phyloP scores from a whole-genome alignment of 2,888 invertebrate genomes.

The Dexiosoma caninum region DNA sequence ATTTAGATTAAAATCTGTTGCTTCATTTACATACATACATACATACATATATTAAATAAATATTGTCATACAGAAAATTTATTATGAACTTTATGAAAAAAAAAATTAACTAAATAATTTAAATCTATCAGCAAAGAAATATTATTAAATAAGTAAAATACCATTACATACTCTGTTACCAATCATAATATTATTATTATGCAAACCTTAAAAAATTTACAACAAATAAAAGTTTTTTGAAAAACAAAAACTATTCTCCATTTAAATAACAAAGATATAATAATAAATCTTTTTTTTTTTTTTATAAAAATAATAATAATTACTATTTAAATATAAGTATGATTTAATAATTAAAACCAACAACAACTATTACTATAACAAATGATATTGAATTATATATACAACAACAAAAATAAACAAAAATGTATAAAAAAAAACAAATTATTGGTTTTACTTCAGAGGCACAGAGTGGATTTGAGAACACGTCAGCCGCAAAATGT shows the following conservation, averaged over 20 bases:
- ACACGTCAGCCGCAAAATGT: too few relatives aligned
- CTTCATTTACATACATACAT: slow-evolving; percentile 47
- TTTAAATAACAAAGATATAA: slow-evolving; percentile 35
- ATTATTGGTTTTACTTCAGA: slow-evolving; percentile 25
- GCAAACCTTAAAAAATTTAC: slow-evolving; percentile 17
- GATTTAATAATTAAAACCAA: slow-evolving; percentile 51
- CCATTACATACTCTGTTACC: slow-evolving; percentile 51
- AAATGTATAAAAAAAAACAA: slow-evolving; percentile 55
- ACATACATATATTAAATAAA: too few relatives aligned
- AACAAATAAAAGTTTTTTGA: slow-evolving; percentile 17
- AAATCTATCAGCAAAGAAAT: slow-evolving; percentile 31
- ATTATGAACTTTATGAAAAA: slow-evolving; percentile 20
- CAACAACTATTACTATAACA: slow-evolving; percentile 56
- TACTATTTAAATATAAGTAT: slow-evolving; percentile 59
- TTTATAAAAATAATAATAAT: too few relatives aligned
- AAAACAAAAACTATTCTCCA: slow-evolving; percentile 26
- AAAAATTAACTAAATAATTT: slow-evolving; percentile 22
- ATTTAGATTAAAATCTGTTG: slow-evolving; percentile 48
- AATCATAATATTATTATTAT: slow-evolving; percentile 44
- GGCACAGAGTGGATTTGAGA: not conserved
- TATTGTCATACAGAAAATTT: slow-evolving; percentile 36
- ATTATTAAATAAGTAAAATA: slow-evolving; percentile 27
- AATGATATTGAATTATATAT: slow-evolving; percentile 63
- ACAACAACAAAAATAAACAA: slow-evolving; percentile 51
- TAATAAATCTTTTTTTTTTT: slow-evolving; percentile 33